These are phyloP conservation scores for Sceloporus tristichus DNA, from an alignment of 2,113 vertebrate species.

Conservation along the genomic window DNA sequence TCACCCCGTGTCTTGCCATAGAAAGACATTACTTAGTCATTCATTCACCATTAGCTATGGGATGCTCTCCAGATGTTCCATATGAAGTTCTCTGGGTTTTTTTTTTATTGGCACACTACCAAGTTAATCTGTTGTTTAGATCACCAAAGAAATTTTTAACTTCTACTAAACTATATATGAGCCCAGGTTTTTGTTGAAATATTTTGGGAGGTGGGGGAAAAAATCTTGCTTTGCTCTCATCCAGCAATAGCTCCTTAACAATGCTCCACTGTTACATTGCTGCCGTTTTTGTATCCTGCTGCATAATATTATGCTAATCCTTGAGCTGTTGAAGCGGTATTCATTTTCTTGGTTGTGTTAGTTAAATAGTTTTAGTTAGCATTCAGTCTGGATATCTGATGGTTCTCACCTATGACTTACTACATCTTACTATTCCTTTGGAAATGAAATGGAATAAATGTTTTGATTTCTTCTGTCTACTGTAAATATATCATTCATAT, in stretches of 20 bases:
- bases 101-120: slow-evolving; percentile 64
- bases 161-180: slow-evolving; percentile 75
- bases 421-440: slow-evolving; percentile 50
- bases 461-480: slow-evolving; percentile 50
- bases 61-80: slow-evolving; percentile 85
- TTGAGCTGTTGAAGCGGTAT: slow-evolving; percentile 71
- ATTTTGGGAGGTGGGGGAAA: slow-evolving; percentile 35
- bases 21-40: slow-evolving; percentile 82
- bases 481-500: slow-evolving; percentile 45
- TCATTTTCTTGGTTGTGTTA: slow-evolving; percentile 69
- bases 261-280: slow-evolving; percentile 74
- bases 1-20: slow-evolving; percentile 71
- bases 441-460: slow-evolving; percentile 52
- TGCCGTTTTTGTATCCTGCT: slow-evolving; percentile 66
- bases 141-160: slow-evolving; percentile 78
- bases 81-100: slow-evolving; percentile 76
- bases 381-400: slow-evolving; percentile 65
- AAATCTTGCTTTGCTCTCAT: slow-evolving; percentile 65
- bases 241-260: slow-evolving; percentile 71
- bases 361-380: slow-evolving; percentile 45
- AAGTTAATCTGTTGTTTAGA: slow-evolving; percentile 79
- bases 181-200: slow-evolving; percentile 59
- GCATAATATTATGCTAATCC: slow-evolving; percentile 86
- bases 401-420: slow-evolving; percentile 58
- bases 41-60: slow-evolving; percentile 77